phyloP scores from a whole-genome alignment of 2,888 invertebrate genomes.

The Uropetala carovei region DNA sequence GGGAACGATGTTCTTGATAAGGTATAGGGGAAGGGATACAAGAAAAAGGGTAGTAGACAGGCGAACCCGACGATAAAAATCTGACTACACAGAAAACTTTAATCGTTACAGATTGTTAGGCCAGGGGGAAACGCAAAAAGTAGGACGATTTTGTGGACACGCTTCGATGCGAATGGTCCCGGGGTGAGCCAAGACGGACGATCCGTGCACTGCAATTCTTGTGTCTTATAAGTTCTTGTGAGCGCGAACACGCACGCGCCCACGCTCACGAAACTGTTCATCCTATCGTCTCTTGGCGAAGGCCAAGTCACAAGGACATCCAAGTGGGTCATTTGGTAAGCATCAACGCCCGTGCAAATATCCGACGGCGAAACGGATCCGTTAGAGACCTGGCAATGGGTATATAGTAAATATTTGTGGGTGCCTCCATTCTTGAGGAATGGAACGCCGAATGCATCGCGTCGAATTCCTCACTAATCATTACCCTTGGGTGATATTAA shows the following conservation, averaged over 20 bases:
- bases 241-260: conserved; percentile 7
- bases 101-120: not conserved
- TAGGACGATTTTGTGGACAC: not conserved
- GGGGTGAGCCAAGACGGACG: not conserved
- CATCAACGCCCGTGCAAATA: conserved; percentile 32
- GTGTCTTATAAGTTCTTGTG: not conserved
- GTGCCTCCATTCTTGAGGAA: conserved; percentile 30
- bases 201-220: not conserved
- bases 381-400: conserved; percentile 61
- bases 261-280: conserved; percentile 14
- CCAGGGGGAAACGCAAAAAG: not conserved
- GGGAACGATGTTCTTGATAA: no score
- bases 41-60: no score
- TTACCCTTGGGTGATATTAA: no score
- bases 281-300: conserved; percentile 22
- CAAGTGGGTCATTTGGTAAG: conserved; percentile 35
- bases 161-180: conserved; percentile 13
- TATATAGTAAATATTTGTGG: conserved; percentile 56
- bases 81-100: not conserved
- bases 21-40: no score
- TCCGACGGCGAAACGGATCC: conserved; percentile 2
- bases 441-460: not conserved
- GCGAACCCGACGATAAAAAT: not conserved
- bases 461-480: no score
- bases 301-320: conserved; percentile 32